Conservation (phyloP, 2,888 invertebrate genomes). For the Campoletis raptor region DNA sequence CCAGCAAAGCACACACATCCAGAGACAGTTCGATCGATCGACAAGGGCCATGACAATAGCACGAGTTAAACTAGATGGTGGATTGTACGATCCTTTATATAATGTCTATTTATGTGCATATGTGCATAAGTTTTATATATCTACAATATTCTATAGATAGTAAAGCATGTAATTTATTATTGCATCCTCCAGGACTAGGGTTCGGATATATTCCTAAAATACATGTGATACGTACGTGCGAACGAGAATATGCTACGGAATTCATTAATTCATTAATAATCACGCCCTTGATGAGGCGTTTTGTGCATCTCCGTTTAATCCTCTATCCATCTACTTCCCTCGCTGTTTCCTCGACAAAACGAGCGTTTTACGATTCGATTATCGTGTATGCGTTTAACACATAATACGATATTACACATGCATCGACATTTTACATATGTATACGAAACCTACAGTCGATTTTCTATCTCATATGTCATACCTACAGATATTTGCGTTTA, state of each 20-base stretch:
- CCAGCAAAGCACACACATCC: slow-evolving; percentile 44
- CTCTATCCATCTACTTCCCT: background rate
- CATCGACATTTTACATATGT: slow-evolving; percentile 45
- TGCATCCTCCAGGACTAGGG: slow-evolving; percentile 25
- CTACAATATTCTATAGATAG: background rate
- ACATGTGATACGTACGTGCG: slow-evolving; percentile 26
- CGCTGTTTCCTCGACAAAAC: slow-evolving; percentile 40
- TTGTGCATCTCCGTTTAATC: slow-evolving; percentile 28
- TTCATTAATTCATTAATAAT: slow-evolving; percentile 69
- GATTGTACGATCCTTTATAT: slow-evolving; percentile 18
- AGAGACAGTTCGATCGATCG: slow-evolving; percentile 60
- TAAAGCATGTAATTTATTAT: slow-evolving; percentile 24
- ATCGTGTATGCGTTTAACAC: slow-evolving; percentile 52
- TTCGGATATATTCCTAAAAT: slow-evolving; percentile 24
- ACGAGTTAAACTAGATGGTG: slow-evolving; percentile 52
- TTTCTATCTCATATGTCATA: background rate
- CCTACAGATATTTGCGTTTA: background rate
- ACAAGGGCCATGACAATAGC: slow-evolving; percentile 62
- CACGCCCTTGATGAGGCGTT: slow-evolving; percentile 62
- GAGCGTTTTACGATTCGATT: slow-evolving; percentile 63
- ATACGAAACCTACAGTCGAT: slow-evolving; percentile 22
- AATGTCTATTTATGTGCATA: background rate
- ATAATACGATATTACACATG: slow-evolving; percentile 58
- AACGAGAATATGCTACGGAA: slow-evolving; percentile 56
- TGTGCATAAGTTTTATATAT: background rate